These are phyloP conservation scores for Philopedon plagiatum DNA, from an alignment of 2,888 invertebrate species.

Conservation along the genomic window DNA sequence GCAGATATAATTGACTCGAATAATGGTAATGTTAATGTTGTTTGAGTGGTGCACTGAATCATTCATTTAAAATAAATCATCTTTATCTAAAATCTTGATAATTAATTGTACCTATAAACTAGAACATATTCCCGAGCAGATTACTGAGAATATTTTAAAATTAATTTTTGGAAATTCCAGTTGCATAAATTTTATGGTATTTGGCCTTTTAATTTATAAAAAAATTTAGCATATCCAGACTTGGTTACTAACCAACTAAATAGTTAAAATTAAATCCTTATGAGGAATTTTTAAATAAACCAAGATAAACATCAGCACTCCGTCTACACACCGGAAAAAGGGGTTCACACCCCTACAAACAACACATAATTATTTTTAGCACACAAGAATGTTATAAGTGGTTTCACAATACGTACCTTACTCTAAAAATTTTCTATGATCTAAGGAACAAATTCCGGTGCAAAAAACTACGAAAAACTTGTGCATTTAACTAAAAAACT, in stretches of 20 bases:
- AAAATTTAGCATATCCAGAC: background rate
- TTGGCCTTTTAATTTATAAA: background rate
- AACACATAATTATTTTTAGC: background rate
- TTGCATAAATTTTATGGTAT: background rate
- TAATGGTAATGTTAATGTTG: too few relatives aligned
- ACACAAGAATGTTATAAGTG: background rate
- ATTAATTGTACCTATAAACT: too few relatives aligned
- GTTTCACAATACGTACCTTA: slow-evolving; percentile 14
- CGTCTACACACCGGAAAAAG: slow-evolving; percentile 18
- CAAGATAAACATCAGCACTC: background rate
- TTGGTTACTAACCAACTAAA: too few relatives aligned
- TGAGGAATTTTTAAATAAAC: background rate
- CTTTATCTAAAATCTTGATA: too few relatives aligned
- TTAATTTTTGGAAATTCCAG: too few relatives aligned
- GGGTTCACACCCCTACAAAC: slow-evolving; percentile 31
- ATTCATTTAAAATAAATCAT: too few relatives aligned
- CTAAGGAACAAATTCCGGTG: slow-evolving; percentile 33
- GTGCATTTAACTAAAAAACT: slow-evolving; percentile 45
- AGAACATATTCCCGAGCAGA: too few relatives aligned
- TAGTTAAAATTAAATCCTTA: background rate
- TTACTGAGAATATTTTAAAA: too few relatives aligned
- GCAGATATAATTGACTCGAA: too few relatives aligned
- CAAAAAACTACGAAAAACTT: slow-evolving; percentile 32
- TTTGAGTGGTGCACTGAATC: too few relatives aligned
- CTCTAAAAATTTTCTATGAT: slow-evolving; percentile 11